Conservation (phyloP, 2,888 invertebrate genomes). For the Netelia inedita region DNA sequence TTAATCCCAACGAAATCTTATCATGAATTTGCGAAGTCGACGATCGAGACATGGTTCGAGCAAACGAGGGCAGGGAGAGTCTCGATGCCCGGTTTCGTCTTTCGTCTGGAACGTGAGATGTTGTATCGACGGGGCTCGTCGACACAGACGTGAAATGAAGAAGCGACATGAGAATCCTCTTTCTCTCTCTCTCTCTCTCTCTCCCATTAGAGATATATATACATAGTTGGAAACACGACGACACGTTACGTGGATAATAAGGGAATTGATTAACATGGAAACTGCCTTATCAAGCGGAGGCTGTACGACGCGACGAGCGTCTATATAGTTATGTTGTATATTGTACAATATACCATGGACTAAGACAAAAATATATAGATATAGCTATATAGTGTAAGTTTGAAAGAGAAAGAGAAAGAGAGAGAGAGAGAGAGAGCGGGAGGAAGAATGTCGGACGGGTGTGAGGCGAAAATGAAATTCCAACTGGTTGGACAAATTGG, state of each 20-base stretch:
- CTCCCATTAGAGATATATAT: not conserved
- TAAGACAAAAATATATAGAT: not conserved
- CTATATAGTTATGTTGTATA: constrained; percentile 40
- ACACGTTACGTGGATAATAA: constrained; percentile 62
- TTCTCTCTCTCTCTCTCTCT: not conserved
- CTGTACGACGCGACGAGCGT: constrained; percentile 27
- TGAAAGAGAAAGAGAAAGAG: too few species aligned
- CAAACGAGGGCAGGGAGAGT: constrained; percentile 29
- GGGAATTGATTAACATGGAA: constrained; percentile 73
- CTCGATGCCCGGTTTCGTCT: not conserved
- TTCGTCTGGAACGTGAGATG: constrained; percentile 20
- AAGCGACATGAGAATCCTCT: constrained; percentile 26
- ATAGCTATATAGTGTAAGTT: not conserved
- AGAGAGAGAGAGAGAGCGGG: not conserved
- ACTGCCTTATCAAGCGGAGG: constrained; percentile 65
- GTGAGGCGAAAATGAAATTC: constrained; percentile 67
- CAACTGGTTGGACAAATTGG: constrained; percentile 73
- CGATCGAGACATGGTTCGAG: constrained; percentile 18
- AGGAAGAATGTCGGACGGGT: constrained; percentile 7
- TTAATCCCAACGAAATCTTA: not conserved
- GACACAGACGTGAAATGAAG: constrained; percentile 46
- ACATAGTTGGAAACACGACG: constrained; percentile 25
- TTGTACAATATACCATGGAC: not conserved
- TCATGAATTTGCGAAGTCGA: constrained; percentile 7
- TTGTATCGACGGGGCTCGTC: constrained; percentile 17